A percentile compares a stretch with the other conserved stretches of the same genome.
Evolutionary conservation across 2,797 vertebrate species (phyloP).

Genomic region (Microctenopoma stevenorrisi): DNA sequence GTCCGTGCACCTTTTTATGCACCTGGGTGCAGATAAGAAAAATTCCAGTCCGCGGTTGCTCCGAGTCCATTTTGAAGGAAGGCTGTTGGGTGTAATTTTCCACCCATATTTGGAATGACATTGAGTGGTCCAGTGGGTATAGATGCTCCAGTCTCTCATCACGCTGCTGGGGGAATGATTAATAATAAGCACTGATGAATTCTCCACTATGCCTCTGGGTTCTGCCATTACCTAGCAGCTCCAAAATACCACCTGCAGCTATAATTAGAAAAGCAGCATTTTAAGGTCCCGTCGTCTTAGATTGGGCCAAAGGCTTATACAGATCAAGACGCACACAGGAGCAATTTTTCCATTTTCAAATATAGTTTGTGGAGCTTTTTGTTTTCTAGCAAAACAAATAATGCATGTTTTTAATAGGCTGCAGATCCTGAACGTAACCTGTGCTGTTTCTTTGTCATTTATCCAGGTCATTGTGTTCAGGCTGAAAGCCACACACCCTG

Average conservation of each 20-base stretch:
- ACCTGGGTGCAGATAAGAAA: conserved; percentile 30
- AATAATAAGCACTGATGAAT: conserved; percentile 85
- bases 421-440: not conserved
- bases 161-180: conserved; percentile 80
- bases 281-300: conserved; percentile 69
- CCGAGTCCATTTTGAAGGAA: conserved; percentile 69
- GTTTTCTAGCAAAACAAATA: not conserved
- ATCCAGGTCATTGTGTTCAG: conserved; percentile 14
- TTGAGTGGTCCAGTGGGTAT: conserved; percentile 83
- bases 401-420: not conserved
- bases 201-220: conserved; percentile 79
- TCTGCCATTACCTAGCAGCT: conserved; percentile 76
- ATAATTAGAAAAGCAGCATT: conserved; percentile 82
- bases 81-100: conserved; percentile 81
- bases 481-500: conserved; percentile 25
- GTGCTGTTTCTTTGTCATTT: not conserved
- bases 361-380: conserved; percentile 34
- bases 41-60: conserved; percentile 48
- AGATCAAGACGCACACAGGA: conserved; percentile 41
- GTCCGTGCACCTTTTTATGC: conserved; percentile 20
- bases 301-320: conserved; percentile 64
- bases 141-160: conserved; percentile 78
- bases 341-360: conserved; percentile 45
- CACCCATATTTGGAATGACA: conserved; percentile 81
- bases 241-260: conserved; percentile 82